Evolutionary conservation across 2,113 vertebrate genomes (phyloP), one percentile per base, ranked within the genome.

Genomic region (Chloropsis hardwickii): DNA sequence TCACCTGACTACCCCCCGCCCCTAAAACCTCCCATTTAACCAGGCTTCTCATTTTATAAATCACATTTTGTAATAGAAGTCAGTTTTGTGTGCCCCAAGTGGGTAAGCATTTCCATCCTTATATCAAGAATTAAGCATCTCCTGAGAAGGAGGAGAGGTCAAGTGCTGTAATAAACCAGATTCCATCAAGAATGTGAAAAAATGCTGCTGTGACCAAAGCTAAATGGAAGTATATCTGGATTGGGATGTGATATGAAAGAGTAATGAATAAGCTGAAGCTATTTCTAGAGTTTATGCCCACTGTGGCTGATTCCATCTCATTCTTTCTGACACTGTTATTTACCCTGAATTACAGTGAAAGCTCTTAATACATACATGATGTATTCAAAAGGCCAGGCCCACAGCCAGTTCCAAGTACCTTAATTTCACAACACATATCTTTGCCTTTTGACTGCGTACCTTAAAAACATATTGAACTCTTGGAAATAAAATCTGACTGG

Each of bases 91-190:
- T 86, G 74, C 71, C 95, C 85, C 89, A 81, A 57, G 73, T 66
- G 86, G 66, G 64, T 87, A 80, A 94, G 78, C 77, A 85, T 96
- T 91, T 81, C 76, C 60, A 73, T 85, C 85, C 44, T 94, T 62
- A 88, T 81, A 94, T 81, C 60, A 85, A 85, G 88, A 89, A 94
- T 94, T 94, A 62, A 88, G 48, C 60, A 90, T 83, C 69, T 96
- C 76, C 70, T 74, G 90, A 93, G 73, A 88, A 97, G 62, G 90
- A 95, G 51, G 35, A 86, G 86, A 91, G 91, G 88, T 94, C 67
- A 95, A 93, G 64, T 92, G 56, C 71, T 77, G 58, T 47, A 96
- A 90, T 92, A 97, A 97, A 94, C 42, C 44, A 72, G 64, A 88
- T 95, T 92, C 67, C 95, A 91, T 88, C 73, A 92, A 79, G 64